These are phyloP conservation scores for Platyrinchus mystaceus DNA, from an alignment of 2,797 vertebrate genomes.

Conservation along the genomic window DNA sequence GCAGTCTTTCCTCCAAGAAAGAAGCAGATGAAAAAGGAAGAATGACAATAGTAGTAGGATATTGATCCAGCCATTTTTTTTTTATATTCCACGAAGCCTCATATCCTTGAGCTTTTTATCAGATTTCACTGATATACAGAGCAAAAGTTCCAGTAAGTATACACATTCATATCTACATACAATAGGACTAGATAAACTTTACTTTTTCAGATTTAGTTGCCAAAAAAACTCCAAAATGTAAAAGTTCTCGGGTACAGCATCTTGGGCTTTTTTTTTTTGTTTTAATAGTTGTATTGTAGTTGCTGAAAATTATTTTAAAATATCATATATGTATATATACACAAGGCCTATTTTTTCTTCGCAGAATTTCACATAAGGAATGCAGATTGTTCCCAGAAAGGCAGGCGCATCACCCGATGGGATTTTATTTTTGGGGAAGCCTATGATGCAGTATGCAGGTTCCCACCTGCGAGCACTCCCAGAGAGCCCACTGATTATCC, in stretches of 20 bases:
- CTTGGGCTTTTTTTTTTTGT: neutral
- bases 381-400: neutral
- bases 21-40: neutral
- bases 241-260: neutral
- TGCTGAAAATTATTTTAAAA: neutral
- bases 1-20: neutral
- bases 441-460: neutral
- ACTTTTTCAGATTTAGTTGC: neutral
- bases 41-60: neutral
- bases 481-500: accelerated
- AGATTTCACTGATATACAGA: neutral
- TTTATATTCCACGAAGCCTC: neutral
- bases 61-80: neutral
- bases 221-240: neutral
- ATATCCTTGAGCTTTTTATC: neutral
- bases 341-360: neutral
- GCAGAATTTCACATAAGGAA: neutral
- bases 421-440: neutral
- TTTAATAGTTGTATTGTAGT: neutral
- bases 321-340: neutral
- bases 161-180: neutral
- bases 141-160: neutral
- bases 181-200: neutral
- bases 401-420: neutral
- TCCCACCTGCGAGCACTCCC: neutral